A percentile compares a stretch with the other conserved stretches of the same genome.
These are phyloP conservation scores for Cryptophagus acutangulus DNA, from an alignment of 2,888 invertebrate species.

Conservation along the genomic window DNA sequence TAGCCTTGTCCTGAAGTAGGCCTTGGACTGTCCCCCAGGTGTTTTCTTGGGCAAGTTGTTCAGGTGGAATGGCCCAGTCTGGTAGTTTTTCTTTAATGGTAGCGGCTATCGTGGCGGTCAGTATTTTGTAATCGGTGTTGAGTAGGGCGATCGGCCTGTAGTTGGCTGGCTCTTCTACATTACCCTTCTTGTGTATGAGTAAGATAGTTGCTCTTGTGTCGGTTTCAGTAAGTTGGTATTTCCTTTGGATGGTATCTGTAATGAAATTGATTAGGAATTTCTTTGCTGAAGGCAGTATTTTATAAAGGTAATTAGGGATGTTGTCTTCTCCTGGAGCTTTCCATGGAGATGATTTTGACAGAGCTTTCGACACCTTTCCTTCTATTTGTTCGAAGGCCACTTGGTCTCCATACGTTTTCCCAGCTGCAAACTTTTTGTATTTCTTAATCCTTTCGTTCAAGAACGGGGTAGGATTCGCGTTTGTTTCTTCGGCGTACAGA, in stretches of 20 bases:
- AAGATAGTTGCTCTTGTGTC: constrained; percentile 25
- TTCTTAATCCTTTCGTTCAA: no score
- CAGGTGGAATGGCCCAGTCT: constrained; percentile 18
- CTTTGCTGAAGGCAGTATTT: constrained; percentile 16
- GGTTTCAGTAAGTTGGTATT: constrained; percentile 9
- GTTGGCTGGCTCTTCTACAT: constrained; percentile 23
- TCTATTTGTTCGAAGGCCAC: no score
- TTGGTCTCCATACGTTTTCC: no score
- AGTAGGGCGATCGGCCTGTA: constrained; percentile 31
- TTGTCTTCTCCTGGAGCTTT: constrained; percentile 20
- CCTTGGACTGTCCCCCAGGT: constrained; percentile 31
- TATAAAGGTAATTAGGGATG: constrained; percentile 20
- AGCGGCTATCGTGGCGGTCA: constrained; percentile 22
- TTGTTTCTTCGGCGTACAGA: no score
- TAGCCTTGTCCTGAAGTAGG: constrained; percentile 23
- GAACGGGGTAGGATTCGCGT: no score
- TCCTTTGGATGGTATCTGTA: constrained; percentile 1
- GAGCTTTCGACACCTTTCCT: no score
- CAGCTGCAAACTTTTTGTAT: no score
- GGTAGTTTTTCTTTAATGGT: constrained; percentile 13
- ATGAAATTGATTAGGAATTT: constrained; percentile 11
- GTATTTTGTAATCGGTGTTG: constrained; percentile 30
- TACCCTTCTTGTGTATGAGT: constrained; percentile 31
- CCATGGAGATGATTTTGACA: constrained; percentile 11
- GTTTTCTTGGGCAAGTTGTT: constrained; percentile 21